These are phyloP conservation scores for Gnatocerus cornutus DNA, from an alignment of 2,888 invertebrate genomes.

Conservation along the genomic window DNA sequence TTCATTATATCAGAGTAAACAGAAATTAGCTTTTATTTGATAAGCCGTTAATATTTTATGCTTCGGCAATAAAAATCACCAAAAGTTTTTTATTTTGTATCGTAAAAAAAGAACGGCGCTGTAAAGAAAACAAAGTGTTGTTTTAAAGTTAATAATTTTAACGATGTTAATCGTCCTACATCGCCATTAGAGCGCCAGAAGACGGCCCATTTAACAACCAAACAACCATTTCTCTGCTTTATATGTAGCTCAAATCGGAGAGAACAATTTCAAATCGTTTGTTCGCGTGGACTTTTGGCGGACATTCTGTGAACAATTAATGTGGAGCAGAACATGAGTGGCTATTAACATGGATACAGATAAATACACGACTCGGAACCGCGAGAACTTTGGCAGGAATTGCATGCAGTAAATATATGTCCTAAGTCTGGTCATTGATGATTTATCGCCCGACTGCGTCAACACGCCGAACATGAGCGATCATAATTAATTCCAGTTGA, in stretches of 20 bases:
- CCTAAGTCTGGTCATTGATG: slow-evolving; percentile 7
- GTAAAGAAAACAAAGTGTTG: slow-evolving; percentile 32
- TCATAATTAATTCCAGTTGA: slow-evolving; percentile 39
- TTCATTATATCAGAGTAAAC: slow-evolving; percentile 31
- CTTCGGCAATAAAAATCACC: slow-evolving; percentile 22
- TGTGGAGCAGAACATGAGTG: too few relatives aligned
- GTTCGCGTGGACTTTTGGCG: neutral
- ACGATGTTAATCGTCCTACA: slow-evolving; percentile 18
- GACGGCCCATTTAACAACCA: slow-evolving; percentile 10
- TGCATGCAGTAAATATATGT: neutral
- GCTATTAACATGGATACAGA: too few relatives aligned
- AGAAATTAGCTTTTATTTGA: slow-evolving; percentile 37
- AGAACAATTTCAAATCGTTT: slow-evolving; percentile 3
- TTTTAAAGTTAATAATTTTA: slow-evolving; percentile 30
- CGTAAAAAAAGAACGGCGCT: slow-evolving; percentile 16
- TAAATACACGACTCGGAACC: neutral
- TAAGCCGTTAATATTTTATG: slow-evolving; percentile 37
- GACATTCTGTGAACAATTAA: too few relatives aligned
- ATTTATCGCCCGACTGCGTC: slow-evolving; percentile 27
- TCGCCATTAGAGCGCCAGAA: slow-evolving; percentile 10
- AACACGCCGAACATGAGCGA: slow-evolving; percentile 29
- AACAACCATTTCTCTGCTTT: slow-evolving; percentile 20
- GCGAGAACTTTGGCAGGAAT: neutral
- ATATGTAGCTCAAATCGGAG: neutral
- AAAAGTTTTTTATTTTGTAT: slow-evolving; percentile 30